Base-by-base conservation (phyloP, 2,113 vertebrate genomes). In the Todiramphus saurophagus region DNA sequence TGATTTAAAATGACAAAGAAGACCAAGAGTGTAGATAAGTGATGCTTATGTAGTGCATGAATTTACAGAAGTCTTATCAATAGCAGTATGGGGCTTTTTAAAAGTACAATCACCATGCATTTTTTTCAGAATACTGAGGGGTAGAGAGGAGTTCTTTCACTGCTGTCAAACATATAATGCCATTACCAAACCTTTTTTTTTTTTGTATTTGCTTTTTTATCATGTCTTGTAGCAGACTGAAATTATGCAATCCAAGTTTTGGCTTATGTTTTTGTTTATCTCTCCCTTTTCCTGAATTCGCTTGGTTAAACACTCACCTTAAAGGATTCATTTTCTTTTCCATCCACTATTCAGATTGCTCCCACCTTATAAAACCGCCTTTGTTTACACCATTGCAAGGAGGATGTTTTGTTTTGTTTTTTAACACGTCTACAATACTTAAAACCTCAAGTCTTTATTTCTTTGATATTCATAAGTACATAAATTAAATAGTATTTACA, bases 101-200 rank as follows among this genome's bases (percentile, higher is more conserved):
- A 76, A 87, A 19, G 15, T 14, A 23, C n/a, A 55, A 0, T 18
- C 16, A 9, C 27, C 9, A 11, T 10, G 6, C 23, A 2, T 11
- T 75, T 64, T n/a, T 76, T 67, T 28, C 30, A 53, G 27, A 43
- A 63, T 0, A 0, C 31, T 37, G 13, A 0, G 0, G 17, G 10
- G 18, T n/a, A 67, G 16, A 37, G 9, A 83, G 10, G 19, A 5
- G 5, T 69, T 62, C 23, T 41, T 81, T 19, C 18, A 30, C 13
- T 69, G 11, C 25, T n/a, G 8, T 53, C 44, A 39, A 70, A 12
- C 9, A 20, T 13, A 4, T 7, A 48, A 53, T 20, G 9, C 15
- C 62, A 7, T 64, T 39, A 28, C 6, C 10, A 66, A 62, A 56
- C 30, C 27, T 24, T 4, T 16, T n/a, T 17, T 62, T 68, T 20